Evolutionary conservation across 2,888 invertebrate genomes (phyloP).

Genomic region (Drosophila rubida): DNA sequence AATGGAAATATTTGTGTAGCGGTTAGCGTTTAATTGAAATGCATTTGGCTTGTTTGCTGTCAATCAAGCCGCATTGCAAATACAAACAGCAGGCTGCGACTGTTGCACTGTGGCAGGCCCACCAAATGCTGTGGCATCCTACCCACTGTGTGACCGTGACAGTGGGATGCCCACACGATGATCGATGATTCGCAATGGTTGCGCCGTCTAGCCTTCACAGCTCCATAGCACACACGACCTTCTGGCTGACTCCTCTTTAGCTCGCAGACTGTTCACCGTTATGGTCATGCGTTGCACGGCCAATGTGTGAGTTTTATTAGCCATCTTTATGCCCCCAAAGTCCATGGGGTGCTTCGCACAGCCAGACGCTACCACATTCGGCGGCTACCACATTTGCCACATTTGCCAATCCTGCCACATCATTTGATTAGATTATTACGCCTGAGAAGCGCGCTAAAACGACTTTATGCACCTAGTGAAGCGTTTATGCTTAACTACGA

Average conservation of each 20-base stretch:
- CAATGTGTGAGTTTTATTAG: constrained; percentile 37
- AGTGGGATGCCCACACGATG: constrained; percentile 18
- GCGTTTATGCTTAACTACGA: background rate
- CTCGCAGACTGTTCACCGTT: constrained; percentile 30
- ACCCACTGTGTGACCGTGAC: constrained; percentile 21
- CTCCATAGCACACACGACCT: constrained; percentile 37
- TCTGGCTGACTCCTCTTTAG: constrained; percentile 22
- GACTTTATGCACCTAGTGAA: background rate
- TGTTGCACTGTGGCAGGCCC: background rate
- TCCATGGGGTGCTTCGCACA: constrained; percentile 11
- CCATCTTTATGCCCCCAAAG: constrained; percentile 18
- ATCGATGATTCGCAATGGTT: constrained; percentile 28
- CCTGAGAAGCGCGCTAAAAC: background rate
- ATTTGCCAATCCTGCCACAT: constrained; percentile 32
- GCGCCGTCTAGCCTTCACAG: constrained; percentile 21
- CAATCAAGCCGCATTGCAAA: constrained; percentile 66
- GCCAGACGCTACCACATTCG: constrained; percentile 3
- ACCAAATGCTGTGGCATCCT: constrained; percentile 1
- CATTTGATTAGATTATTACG: constrained; percentile 42
- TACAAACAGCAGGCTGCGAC: constrained; percentile 3
- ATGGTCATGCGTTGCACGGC: constrained; percentile 16
- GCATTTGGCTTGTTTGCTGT: constrained; percentile 81
- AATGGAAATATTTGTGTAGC: constrained; percentile 79
- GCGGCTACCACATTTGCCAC: constrained; percentile 27
- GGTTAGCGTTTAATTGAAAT: constrained; percentile 82